A percentile compares a stretch with the other conserved stretches of the same genome.
phyloP scores from a whole-genome alignment of 1,140 invertebrate genomes.

The Subanguina moxae region DNA sequence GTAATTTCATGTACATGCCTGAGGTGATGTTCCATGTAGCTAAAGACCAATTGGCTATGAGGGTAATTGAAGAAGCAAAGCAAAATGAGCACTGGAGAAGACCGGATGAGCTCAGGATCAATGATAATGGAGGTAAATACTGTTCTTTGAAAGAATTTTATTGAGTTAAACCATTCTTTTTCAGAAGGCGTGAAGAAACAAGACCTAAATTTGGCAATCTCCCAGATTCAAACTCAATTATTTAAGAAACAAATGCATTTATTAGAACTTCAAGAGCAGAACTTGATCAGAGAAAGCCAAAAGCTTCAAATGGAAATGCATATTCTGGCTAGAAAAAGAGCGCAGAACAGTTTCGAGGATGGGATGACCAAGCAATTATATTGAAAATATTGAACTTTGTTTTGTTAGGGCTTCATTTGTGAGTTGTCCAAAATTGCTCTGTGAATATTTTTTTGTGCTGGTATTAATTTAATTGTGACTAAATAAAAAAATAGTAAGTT shows the following conservation, averaged over 20 bases:
- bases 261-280: conserved; percentile 19
- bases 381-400: no score
- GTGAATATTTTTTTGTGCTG: no score
- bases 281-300: conserved; percentile 4
- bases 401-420: no score
- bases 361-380: no score
- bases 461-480: no score
- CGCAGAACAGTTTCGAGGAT: background rate
- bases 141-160: conserved; percentile 2
- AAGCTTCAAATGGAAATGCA: conserved; percentile 32
- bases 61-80: conserved; percentile 18
- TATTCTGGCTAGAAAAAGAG: conserved; percentile 5
- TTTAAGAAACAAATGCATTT: conserved; percentile 16
- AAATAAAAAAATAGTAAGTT: no score
- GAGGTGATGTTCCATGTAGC: background rate
- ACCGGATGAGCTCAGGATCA: conserved; percentile 1
- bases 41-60: background rate
- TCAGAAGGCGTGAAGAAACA: conserved; percentile 10
- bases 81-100: background rate
- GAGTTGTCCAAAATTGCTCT: no score
- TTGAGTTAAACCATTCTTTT: background rate
- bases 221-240: conserved; percentile 11
- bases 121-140: background rate
- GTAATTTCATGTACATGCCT: conserved; percentile 11
- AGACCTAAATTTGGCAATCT: conserved; percentile 10